Evolutionary conservation across 2,888 invertebrate species (phyloP).

Genomic region (Drosophila peninsularis): DNA sequence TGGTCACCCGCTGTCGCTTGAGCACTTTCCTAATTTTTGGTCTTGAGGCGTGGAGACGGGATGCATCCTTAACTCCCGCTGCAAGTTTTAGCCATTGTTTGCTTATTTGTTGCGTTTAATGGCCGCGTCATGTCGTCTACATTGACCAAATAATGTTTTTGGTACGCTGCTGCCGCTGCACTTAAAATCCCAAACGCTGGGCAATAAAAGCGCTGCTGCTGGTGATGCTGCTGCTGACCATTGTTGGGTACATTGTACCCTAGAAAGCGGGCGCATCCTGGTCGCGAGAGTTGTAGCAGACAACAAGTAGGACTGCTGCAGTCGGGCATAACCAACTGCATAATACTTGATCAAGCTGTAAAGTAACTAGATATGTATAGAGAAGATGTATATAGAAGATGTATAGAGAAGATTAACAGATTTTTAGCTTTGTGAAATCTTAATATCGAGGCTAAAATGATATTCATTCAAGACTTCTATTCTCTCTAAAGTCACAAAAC

Average conservation of each 20-base stretch:
- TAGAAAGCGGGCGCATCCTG: slow-evolving; percentile 55
- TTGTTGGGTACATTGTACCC: slow-evolving; percentile 80
- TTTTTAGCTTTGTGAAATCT: not conserved
- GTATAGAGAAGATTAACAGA: not conserved
- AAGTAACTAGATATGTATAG: not conserved
- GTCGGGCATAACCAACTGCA: not conserved
- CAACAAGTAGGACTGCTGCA: not conserved
- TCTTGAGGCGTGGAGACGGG: slow-evolving; percentile 6
- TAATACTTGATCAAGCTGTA: not conserved
- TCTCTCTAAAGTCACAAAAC: not conserved
- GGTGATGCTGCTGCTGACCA: slow-evolving; percentile 72
- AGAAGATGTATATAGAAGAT: too few species aligned
- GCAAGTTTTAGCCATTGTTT: slow-evolving; percentile 63
- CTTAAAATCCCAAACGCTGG: slow-evolving; percentile 82
- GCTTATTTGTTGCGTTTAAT: slow-evolving; percentile 79
- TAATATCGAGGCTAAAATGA: too few species aligned
- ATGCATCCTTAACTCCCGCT: slow-evolving; percentile 1
- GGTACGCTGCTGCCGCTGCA: slow-evolving; percentile 53
- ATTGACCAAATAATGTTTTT: slow-evolving; percentile 78
- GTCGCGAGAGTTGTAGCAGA: slow-evolving; percentile 17
- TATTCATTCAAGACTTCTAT: too few species aligned
- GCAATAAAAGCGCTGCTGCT: slow-evolving; percentile 79
- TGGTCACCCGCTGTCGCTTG: slow-evolving; percentile 7
- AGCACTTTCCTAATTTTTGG: slow-evolving; percentile 58
- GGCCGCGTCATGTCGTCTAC: slow-evolving; percentile 79